A percentile compares a stretch with the other conserved stretches of the same genome.
Evolutionary conservation across 2,888 invertebrate species (phyloP).

Genomic region (Dusona sp.): DNA sequence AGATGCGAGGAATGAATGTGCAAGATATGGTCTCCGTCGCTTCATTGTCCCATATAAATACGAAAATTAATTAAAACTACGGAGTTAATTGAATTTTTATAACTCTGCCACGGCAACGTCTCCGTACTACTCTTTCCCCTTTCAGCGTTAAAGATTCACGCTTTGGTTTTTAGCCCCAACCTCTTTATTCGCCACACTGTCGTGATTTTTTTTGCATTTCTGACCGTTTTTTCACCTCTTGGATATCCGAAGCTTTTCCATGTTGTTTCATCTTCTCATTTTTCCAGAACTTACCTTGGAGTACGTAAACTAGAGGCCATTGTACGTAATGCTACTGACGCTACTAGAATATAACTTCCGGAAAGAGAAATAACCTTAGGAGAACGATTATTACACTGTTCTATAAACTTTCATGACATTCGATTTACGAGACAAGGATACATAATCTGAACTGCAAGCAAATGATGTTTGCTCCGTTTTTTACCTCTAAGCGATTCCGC

Average conservation of each 20-base stretch:
- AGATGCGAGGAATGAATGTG: slow-evolving; percentile 8
- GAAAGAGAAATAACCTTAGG: slow-evolving; percentile 71
- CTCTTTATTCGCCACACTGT: slow-evolving; percentile 60
- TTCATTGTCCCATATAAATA: slow-evolving; percentile 80
- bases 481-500: slow-evolving; percentile 10
- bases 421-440: slow-evolving; percentile 77
- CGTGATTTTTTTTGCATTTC: slow-evolving; percentile 6
- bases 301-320: slow-evolving; percentile 77
- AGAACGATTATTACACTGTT: not conserved
- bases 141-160: slow-evolving; percentile 61
- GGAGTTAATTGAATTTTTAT: slow-evolving; percentile 82
- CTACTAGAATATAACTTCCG: slow-evolving; percentile 80
- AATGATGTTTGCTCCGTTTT: slow-evolving; percentile 69
- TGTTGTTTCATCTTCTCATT: slow-evolving; percentile 12
- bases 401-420: slow-evolving; percentile 67
- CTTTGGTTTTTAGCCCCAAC: slow-evolving; percentile 58
- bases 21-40: slow-evolving; percentile 73
- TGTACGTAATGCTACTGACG: slow-evolving; percentile 81
- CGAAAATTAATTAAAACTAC: slow-evolving; percentile 80
- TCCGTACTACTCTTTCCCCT: slow-evolving; percentile 49
- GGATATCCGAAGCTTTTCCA: slow-evolving; percentile 27
- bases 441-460: slow-evolving; percentile 77
- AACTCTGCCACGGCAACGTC: slow-evolving; percentile 74
- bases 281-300: slow-evolving; percentile 54
- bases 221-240: slow-evolving; percentile 19